Percentiles rank a stretch among this genome's conserved stretches.
phyloP scores from a whole-genome alignment of 2,888 invertebrate species.

The Gymnocheta viridis region DNA sequence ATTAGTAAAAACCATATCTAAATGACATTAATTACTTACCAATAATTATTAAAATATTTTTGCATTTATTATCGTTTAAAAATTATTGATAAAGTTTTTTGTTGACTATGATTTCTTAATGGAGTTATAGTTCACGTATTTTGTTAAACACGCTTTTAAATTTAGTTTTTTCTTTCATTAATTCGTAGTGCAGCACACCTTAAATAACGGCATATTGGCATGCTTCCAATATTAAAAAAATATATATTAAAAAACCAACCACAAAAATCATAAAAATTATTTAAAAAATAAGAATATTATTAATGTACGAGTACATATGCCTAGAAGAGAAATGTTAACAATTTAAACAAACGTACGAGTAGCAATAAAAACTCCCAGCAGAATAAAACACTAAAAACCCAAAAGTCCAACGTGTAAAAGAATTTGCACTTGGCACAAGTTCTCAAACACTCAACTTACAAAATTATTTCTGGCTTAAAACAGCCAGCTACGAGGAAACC shows the following conservation, averaged over 20 bases:
- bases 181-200: conserved; percentile 58
- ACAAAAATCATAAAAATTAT: conserved; percentile 14
- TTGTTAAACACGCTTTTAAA: conserved; percentile 64
- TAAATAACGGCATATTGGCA: conserved; percentile 69
- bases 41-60: neutral
- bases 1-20: neutral
- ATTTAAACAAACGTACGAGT: conserved; percentile 53
- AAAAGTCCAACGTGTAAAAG: conserved; percentile 45
- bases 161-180: conserved; percentile 26
- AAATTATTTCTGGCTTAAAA: conserved; percentile 37
- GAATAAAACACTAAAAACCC: conserved; percentile 32
- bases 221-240: conserved; percentile 61
- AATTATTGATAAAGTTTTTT: conserved; percentile 11
- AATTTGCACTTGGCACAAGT: conserved; percentile 70
- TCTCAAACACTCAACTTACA: conserved; percentile 22
- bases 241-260: neutral
- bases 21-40: too few species aligned
- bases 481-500: conserved; percentile 27
- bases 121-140: conserved; percentile 68
- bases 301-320: conserved; percentile 24
- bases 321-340: conserved; percentile 67
- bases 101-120: conserved; percentile 25
- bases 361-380: conserved; percentile 6
- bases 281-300: conserved; percentile 20
- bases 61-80: conserved; percentile 4